phyloP scores from a whole-genome alignment of 2,888 invertebrate species.

The Druceiella hillmani region DNA sequence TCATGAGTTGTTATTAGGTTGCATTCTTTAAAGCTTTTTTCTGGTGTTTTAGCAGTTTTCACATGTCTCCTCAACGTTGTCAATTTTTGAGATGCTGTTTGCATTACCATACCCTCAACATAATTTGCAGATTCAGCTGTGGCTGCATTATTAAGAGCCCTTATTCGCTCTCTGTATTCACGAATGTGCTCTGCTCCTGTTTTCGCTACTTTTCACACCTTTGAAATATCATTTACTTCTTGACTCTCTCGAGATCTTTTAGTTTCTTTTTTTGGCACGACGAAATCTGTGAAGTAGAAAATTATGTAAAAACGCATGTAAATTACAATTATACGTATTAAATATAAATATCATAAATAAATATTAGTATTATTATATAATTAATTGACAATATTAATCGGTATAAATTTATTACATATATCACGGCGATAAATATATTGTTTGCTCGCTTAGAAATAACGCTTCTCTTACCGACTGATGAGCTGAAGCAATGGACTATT shows the following conservation, averaged over 20 bases:
- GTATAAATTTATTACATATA: too few relatives aligned
- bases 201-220: slow-evolving; percentile 13
- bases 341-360: too few relatives aligned
- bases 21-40: slow-evolving; percentile 11
- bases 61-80: slow-evolving; percentile 1
- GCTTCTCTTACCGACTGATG: too few relatives aligned
- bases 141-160: slow-evolving; percentile 8
- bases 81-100: slow-evolving; percentile 1
- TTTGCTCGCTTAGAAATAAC: too few relatives aligned
- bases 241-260: slow-evolving; percentile 8
- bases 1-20: slow-evolving; percentile 3
- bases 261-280: slow-evolving; percentile 9
- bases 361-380: too few relatives aligned
- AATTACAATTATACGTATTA: neutral
- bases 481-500: too few relatives aligned
- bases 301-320: neutral
- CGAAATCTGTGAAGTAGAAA: slow-evolving; percentile 4
- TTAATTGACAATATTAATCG: too few relatives aligned
- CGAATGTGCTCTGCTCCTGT: slow-evolving; percentile 12
- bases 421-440: too few relatives aligned
- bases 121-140: slow-evolving; percentile 1
- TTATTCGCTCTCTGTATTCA: slow-evolving; percentile 12
- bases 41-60: slow-evolving; percentile 12
- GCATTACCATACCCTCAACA: slow-evolving; percentile 1
- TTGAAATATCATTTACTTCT: slow-evolving; percentile 9